phyloP scores from a whole-genome alignment of 37 sponge, comb jelly and placozoan genomes.

The Theonella swinhoei region DNA sequence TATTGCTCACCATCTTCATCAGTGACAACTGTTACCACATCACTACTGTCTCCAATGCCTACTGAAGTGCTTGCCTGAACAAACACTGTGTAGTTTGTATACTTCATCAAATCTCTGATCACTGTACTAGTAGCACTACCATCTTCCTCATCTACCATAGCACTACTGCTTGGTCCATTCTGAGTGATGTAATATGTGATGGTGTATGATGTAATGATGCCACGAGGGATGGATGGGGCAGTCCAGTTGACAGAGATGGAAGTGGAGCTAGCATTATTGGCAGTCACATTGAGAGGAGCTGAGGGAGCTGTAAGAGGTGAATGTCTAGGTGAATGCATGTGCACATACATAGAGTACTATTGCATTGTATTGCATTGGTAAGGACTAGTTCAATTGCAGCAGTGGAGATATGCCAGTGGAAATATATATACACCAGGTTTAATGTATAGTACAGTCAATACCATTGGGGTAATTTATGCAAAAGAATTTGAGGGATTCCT shows the following conservation, averaged over 20 bases:
- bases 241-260: conserved; percentile 58
- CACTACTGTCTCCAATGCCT: conserved; percentile 26
- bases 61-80: conserved; percentile 36
- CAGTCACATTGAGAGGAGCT: conserved; percentile 31
- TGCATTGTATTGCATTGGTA: too few species aligned
- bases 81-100: conserved; percentile 12
- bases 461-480: too few species aligned
- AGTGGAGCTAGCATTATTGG: conserved; percentile 37
- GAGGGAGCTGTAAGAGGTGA: conserved; percentile 44
- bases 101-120: conserved; percentile 12
- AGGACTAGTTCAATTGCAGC: too few species aligned
- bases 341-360: too few species aligned
- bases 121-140: neutral
- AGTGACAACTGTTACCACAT: neutral
- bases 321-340: too few species aligned
- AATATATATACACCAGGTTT: neutral
- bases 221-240: conserved; percentile 46
- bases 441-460: neutral
- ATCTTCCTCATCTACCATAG: neutral
- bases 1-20: neutral
- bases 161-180: neutral
- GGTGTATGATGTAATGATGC: conserved; percentile 29
- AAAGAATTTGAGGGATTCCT: too few species aligned
- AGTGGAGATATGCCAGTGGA: too few species aligned
- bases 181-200: neutral